Percentiles rank a stretch among this genome's conserved stretches.
Conservation (phyloP, 2,797 vertebrate species). For the Urocyon cinereoargenteus region DNA sequence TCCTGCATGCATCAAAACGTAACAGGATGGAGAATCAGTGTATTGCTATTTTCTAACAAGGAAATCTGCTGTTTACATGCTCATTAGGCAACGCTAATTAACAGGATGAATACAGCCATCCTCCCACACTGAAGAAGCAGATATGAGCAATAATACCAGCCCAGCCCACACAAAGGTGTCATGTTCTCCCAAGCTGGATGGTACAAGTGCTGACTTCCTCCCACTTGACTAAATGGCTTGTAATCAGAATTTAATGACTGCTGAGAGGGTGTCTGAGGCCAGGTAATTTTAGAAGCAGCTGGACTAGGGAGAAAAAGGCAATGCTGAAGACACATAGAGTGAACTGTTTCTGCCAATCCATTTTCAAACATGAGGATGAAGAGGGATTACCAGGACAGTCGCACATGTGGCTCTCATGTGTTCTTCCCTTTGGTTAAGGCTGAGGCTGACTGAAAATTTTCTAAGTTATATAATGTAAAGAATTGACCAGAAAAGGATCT, state of each 20-base stretch:
- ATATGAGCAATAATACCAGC: constrained; percentile 35
- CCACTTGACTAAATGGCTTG: background rate
- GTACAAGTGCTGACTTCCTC: constrained; percentile 46
- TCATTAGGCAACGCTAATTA: constrained; percentile 59
- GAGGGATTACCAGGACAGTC: background rate
- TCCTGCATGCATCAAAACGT: background rate
- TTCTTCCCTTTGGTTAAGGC: background rate
- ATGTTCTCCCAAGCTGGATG: background rate
- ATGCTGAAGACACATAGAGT: constrained; percentile 12
- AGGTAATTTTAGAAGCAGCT: constrained; percentile 17
- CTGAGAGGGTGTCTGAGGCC: background rate
- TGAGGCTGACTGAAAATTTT: background rate
- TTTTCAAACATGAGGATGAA: constrained; percentile 41
- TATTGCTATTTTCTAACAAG: constrained; percentile 61
- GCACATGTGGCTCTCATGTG: background rate
- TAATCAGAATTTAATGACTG: constrained; percentile 31
- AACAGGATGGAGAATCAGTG: constrained; percentile 48
- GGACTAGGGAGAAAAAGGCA: background rate
- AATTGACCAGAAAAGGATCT: background rate
- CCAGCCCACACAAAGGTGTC: constrained; percentile 25
- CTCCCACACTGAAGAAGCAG: background rate
- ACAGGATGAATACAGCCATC: background rate
- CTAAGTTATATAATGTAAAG: constrained; percentile 4
- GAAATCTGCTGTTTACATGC: constrained; percentile 51
- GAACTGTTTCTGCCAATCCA: background rate